Percentiles rank a stretch among this genome's conserved stretches.
Evolutionary conservation across 2,888 invertebrate species (phyloP).

Genomic region (Argyra leucocephala): DNA sequence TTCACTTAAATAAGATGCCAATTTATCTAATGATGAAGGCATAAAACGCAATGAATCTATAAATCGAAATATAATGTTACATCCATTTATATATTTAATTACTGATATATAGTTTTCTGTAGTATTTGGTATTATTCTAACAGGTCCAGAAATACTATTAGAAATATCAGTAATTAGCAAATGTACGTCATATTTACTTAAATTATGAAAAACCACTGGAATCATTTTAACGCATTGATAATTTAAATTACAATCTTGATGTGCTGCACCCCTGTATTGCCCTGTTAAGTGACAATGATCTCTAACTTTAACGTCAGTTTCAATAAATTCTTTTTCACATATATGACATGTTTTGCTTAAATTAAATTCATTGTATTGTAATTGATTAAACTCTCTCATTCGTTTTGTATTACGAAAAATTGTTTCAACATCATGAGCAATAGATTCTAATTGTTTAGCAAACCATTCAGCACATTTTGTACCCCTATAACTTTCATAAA

Average conservation of each 20-base stretch:
- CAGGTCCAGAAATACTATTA: not conserved
- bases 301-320: too few species aligned
- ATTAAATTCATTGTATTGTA: not conserved
- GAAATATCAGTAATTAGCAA: conserved; percentile 27
- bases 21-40: conserved; percentile 14
- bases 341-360: conserved; percentile 9
- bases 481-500: conserved; percentile 10
- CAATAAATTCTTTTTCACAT: conserved; percentile 10
- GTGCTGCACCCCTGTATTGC: too few species aligned
- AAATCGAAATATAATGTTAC: conserved; percentile 12
- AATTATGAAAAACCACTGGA: not conserved
- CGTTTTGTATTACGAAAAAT: conserved; percentile 4
- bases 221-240: conserved; percentile 5
- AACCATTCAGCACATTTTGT: conserved; percentile 11
- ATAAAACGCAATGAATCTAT: conserved; percentile 14
- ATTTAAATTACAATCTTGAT: conserved; percentile 17
- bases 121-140: conserved; percentile 27
- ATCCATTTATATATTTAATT: conserved; percentile 23
- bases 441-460: conserved; percentile 5
- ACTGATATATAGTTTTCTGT: conserved; percentile 32
- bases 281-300: too few species aligned
- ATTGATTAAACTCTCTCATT: not conserved
- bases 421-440: conserved; percentile 12
- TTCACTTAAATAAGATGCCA: conserved; percentile 12
- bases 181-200: conserved; percentile 28